These are phyloP conservation scores for Chelonia mydas DNA, from an alignment of 2,797 vertebrate species.

Conservation along the genomic window DNA sequence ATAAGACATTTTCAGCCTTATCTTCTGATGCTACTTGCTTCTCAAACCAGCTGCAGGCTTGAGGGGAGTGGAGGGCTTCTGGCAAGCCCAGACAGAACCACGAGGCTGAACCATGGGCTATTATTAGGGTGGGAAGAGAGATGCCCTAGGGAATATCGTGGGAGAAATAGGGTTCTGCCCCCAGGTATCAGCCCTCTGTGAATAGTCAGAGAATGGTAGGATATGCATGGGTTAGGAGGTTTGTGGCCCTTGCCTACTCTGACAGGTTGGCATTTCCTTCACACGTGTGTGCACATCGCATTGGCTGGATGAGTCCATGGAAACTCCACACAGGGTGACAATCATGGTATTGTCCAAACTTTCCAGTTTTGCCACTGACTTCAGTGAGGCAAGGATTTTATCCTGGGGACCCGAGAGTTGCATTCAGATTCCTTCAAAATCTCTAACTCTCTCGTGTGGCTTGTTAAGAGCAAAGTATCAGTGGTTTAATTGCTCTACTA, in stretches of 20 bases:
- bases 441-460: accelerated
- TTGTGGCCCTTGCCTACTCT: not conserved
- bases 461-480: too few relatives aligned
- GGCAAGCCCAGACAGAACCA: not conserved
- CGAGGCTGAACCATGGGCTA: not conserved
- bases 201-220: not conserved
- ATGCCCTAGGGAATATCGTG: not conserved
- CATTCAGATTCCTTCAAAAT: not conserved
- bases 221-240: not conserved
- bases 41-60: not conserved
- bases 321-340: not conserved
- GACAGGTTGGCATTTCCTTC: not conserved
- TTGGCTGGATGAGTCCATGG: not conserved
- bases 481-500: too few relatives aligned
- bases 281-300: accelerated
- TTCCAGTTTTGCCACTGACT: not conserved
- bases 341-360: not conserved
- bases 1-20: not conserved
- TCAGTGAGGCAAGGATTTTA: not conserved
- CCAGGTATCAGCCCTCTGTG: not conserved
- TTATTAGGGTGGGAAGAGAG: not conserved
- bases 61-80: not conserved
- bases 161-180: not conserved
- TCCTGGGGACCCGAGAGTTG: accelerated
- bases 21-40: not conserved